These are phyloP conservation scores for Penaeus chinensis DNA, from an alignment of 1,140 invertebrate species.

Conservation along the genomic window DNA sequence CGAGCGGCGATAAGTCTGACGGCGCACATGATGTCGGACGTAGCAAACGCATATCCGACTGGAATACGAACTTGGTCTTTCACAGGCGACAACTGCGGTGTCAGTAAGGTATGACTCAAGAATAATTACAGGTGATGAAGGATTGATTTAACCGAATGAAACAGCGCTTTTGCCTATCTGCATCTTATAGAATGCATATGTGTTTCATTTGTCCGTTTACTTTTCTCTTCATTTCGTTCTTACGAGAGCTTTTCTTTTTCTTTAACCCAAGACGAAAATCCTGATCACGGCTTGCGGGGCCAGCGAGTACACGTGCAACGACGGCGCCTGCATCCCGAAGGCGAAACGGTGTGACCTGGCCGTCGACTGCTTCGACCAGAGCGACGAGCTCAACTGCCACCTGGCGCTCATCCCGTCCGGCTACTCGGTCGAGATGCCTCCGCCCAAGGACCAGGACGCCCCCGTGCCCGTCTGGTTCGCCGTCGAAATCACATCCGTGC, in stretches of 20 bases:
- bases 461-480: background rate
- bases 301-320: slow-evolving; percentile 36
- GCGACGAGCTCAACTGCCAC: slow-evolving; percentile 43
- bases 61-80: slow-evolving; percentile 8
- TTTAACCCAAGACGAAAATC: no score
- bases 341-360: slow-evolving; percentile 22
- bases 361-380: slow-evolving; percentile 36
- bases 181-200: no score
- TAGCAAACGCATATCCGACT: background rate
- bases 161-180: no score
- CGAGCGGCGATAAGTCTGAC: background rate
- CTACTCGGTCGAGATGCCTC: slow-evolving; percentile 7
- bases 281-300: no score
- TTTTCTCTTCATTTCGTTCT: no score
- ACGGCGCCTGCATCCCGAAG: slow-evolving; percentile 33
- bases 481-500: slow-evolving; percentile 23
- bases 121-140: no score
- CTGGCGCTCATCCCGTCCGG: slow-evolving; percentile 11
- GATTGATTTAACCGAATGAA: no score
- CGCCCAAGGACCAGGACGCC: background rate
- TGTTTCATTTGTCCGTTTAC: no score
- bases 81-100: slow-evolving; percentile 6
- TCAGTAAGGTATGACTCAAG: background rate
- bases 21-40: background rate
- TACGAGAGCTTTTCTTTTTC: no score